phyloP scores from a whole-genome alignment of 1,140 invertebrate species.

The Bombus soroeensis region DNA sequence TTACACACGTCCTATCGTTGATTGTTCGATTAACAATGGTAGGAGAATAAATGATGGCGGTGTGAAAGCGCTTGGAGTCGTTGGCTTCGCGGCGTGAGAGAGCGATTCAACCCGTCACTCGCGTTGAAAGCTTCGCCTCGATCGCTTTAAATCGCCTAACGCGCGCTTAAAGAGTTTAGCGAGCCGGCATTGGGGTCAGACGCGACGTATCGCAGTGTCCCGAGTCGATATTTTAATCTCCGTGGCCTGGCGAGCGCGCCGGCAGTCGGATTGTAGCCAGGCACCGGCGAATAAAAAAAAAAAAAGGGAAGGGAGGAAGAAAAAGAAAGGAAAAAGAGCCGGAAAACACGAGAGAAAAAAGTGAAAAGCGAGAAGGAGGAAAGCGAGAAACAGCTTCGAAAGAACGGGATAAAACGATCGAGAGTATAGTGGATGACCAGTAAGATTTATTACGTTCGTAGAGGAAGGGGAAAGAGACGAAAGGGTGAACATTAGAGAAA shows the following conservation, averaged over 20 bases:
- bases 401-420: slow-evolving; percentile 1
- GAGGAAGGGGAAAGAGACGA: neutral
- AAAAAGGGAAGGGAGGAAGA: neutral
- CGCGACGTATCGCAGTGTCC: slow-evolving; percentile 70
- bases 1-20: neutral
- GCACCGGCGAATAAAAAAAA: slow-evolving; percentile 40
- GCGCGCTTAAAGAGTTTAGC: slow-evolving; percentile 69
- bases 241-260: slow-evolving; percentile 65
- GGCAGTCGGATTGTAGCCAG: slow-evolving; percentile 52
- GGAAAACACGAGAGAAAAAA: slow-evolving; percentile 3
- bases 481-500: neutral
- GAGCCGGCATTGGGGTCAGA: slow-evolving; percentile 63
- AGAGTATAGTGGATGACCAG: slow-evolving; percentile 28
- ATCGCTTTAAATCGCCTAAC: slow-evolving; percentile 47
- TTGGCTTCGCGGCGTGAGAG: neutral
- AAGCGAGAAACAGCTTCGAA: neutral
- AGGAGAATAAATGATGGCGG: neutral
- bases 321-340: neutral
- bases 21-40: neutral
- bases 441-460: slow-evolving; percentile 49
- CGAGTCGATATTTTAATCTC: slow-evolving; percentile 81
- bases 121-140: slow-evolving; percentile 16
- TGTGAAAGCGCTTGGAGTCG: neutral
- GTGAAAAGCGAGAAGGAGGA: neutral
- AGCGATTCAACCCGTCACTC: neutral